Conservation (phyloP, 1,140 invertebrate genomes). For the Drosophila miranda region DNA sequence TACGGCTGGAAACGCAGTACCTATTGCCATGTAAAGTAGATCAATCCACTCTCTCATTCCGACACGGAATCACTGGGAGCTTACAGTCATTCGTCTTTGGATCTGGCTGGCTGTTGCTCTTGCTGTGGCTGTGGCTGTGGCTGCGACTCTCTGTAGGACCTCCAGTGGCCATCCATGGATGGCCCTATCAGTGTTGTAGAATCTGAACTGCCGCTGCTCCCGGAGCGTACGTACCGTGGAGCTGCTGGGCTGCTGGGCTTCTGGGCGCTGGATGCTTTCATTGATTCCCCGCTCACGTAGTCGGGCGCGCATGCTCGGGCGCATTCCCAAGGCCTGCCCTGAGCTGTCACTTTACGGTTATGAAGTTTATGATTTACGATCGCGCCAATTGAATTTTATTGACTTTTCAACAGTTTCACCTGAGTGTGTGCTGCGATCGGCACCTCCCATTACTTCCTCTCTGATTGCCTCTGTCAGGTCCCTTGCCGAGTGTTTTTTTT, state of each 20-base stretch:
- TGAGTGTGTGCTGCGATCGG: conserved; percentile 53
- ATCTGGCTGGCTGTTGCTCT: too few species aligned
- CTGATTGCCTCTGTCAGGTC: conserved; percentile 36
- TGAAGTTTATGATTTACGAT: conserved; percentile 81
- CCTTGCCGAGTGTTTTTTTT: conserved; percentile 1
- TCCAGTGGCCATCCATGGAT: conserved; percentile 30
- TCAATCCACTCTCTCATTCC: conserved; percentile 41
- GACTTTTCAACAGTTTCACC: conserved; percentile 77
- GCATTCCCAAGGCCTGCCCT: conserved; percentile 76
- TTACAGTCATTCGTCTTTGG: conserved; percentile 6
- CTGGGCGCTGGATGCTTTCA: conserved; percentile 14
- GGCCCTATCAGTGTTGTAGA: conserved; percentile 50
- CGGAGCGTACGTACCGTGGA: too few species aligned
- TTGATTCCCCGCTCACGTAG: conserved; percentile 52
- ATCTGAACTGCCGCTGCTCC: conserved; percentile 25
- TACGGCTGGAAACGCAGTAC: conserved; percentile 18
- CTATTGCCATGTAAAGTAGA: conserved; percentile 70
- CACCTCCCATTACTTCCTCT: conserved; percentile 44
- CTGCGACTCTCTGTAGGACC: conserved; percentile 16
- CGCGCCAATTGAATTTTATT: conserved; percentile 77
- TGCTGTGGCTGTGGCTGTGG: too few species aligned
- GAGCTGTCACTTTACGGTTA: conserved; percentile 81
- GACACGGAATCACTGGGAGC: too few species aligned
- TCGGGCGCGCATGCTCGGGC: conserved; percentile 28
- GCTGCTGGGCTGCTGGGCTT: not conserved